phyloP scores from a whole-genome alignment of 2,113 vertebrate species.

The Henicopernis longicauda region DNA sequence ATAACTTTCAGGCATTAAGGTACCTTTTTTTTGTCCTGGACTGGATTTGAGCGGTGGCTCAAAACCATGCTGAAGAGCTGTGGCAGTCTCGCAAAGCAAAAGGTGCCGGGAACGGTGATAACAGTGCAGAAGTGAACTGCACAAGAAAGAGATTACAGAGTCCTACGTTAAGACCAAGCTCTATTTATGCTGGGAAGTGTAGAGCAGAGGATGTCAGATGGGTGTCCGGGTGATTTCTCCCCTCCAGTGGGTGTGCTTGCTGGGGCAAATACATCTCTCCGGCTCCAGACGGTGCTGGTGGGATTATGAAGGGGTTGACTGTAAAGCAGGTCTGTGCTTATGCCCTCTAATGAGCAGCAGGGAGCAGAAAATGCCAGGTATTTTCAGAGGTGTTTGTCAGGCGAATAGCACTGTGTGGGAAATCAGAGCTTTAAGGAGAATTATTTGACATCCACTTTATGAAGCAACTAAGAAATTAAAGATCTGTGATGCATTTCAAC shows the following conservation, averaged over 20 bases:
- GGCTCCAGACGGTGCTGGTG: not conserved
- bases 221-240: not conserved
- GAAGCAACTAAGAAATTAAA: conserved; percentile 21
- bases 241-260: not conserved
- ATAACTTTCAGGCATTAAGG: not conserved
- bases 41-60: not conserved
- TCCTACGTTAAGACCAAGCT: not conserved
- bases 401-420: not conserved
- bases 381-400: not conserved
- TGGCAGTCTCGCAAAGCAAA: not conserved
- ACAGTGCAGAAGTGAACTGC: not conserved
- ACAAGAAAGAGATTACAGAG: not conserved
- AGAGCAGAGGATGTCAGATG: not conserved
- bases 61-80: not conserved
- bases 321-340: not conserved
- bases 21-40: not conserved
- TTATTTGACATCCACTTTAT: not conserved
- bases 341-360: not conserved
- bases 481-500: conserved; percentile 6
- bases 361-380: not conserved
- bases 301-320: not conserved
- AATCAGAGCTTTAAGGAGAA: not conserved
- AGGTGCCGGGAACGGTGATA: not conserved
- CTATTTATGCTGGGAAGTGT: not conserved
- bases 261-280: not conserved